These are phyloP conservation scores for Nephrotoma appendiculata DNA, from an alignment of 2,888 invertebrate genomes.

Conservation along the genomic window DNA sequence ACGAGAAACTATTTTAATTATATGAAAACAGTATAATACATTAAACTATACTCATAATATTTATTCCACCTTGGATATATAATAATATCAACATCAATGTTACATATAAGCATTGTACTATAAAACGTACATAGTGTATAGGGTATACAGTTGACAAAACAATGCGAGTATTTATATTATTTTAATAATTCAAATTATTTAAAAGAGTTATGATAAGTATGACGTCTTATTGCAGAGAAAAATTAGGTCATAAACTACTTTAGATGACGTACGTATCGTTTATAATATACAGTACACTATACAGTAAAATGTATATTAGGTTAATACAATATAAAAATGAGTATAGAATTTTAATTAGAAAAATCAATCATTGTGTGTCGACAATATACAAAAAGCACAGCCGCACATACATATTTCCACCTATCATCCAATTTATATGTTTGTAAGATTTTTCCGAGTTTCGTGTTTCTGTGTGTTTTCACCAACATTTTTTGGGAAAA, in stretches of 20 bases:
- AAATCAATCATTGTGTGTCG: background rate
- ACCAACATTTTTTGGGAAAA: background rate
- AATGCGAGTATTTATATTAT: background rate
- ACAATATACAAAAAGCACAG: background rate
- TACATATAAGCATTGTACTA: background rate
- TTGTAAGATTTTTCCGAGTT: background rate
- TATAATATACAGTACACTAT: background rate
- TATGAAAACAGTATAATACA: background rate
- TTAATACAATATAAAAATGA: background rate
- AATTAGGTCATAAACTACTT: background rate
- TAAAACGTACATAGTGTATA: background rate
- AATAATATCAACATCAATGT: background rate
- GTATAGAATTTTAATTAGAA: background rate
- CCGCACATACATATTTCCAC: background rate
- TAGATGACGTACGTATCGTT: background rate
- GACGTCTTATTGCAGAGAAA: background rate
- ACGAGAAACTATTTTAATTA: background rate
- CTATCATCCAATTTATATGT: background rate
- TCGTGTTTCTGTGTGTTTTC: background rate
- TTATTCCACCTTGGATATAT: background rate
- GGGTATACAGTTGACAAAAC: background rate
- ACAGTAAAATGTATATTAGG: background rate
- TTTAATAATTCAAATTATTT: background rate
- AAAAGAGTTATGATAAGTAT: background rate
- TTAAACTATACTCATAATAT: background rate